These are phyloP conservation scores for Parambassis ranga DNA, from an alignment of 2,797 vertebrate genomes.

Conservation along the genomic window DNA sequence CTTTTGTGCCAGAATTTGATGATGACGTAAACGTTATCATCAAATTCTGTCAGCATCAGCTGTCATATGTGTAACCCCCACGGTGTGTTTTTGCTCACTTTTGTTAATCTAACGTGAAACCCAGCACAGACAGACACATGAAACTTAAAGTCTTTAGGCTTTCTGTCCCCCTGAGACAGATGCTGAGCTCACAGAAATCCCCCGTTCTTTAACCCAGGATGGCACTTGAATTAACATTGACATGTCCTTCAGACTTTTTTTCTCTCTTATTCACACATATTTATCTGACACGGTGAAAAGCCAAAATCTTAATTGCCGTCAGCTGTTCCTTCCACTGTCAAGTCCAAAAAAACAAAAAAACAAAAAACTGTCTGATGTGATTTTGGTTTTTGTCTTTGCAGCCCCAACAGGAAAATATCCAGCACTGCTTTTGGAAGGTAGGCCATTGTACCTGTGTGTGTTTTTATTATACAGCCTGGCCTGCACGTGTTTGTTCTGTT, in stretches of 20 bases:
- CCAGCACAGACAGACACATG: conserved; percentile 17
- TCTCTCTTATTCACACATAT: conserved; percentile 1
- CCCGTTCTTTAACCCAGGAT: conserved; percentile 15
- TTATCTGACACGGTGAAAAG: conserved; percentile 1
- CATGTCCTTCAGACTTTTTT: conserved; percentile 34
- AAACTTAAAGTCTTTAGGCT: conserved; percentile 21
- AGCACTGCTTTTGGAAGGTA: conserved; percentile 98
- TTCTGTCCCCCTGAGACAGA: conserved; percentile 35
- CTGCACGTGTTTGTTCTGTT: conserved; percentile 11
- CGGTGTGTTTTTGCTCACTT: conserved; percentile 10
- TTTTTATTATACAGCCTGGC: neutral
- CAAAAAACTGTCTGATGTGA: neutral
- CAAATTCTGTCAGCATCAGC: neutral
- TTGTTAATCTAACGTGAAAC: conserved; percentile 30
- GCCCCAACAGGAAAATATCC: conserved; percentile 95
- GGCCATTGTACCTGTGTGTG: conserved; percentile 37
- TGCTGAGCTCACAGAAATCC: conserved; percentile 52
- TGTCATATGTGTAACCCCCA: neutral
- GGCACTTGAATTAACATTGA: conserved; percentile 33
- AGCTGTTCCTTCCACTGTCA: neutral
- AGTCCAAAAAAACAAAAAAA: conserved; percentile 6
- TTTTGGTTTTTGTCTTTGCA: conserved; percentile 61
- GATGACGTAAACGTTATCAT: too few species aligned
- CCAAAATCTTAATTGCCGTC: conserved; percentile 18
- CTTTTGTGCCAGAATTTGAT: neutral